Evolutionary conservation across 2,797 vertebrate genomes (phyloP).

Genomic region (Megaceryle alcyon): DNA sequence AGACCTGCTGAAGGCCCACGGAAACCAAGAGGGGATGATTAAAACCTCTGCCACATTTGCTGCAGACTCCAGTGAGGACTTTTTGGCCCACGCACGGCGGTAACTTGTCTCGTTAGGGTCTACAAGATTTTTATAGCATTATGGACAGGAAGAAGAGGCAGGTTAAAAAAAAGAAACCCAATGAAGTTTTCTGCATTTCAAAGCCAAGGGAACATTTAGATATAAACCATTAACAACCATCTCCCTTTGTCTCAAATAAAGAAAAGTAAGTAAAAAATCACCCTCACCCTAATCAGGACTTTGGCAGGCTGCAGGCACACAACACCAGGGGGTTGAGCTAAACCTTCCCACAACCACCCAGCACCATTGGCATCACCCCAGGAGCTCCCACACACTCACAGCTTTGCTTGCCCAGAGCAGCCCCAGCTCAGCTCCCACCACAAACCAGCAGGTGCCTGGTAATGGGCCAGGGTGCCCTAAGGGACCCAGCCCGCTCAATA

Average conservation of each 20-base stretch:
- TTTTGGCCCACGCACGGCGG: not conserved
- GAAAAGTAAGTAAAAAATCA: not conserved
- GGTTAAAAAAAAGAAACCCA: not conserved
- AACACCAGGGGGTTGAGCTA: not conserved
- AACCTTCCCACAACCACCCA: not conserved
- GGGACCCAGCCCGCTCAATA: not conserved
- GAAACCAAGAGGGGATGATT: not conserved
- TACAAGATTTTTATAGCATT: not conserved
- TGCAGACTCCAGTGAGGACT: not conserved
- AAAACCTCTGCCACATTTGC: not conserved
- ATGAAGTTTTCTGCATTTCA: not conserved
- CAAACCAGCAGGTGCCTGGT: not conserved
- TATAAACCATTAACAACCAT: not conserved
- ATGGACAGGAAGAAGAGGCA: not conserved
- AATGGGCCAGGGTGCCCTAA: not conserved
- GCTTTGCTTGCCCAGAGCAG: not conserved
- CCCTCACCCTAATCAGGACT: fast-evolving
- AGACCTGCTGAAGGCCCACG: not conserved
- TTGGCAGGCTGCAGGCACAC: not conserved
- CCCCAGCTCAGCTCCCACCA: not conserved
- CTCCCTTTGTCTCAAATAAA: not conserved
- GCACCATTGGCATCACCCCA: not conserved
- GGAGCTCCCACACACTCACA: fast-evolving
- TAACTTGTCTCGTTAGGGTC: not conserved
- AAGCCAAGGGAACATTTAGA: not conserved